Percentiles rank a stretch among this genome's conserved stretches.
These are phyloP conservation scores for Lochmaea capreae DNA, from an alignment of 2,888 invertebrate species.

Conservation along the genomic window DNA sequence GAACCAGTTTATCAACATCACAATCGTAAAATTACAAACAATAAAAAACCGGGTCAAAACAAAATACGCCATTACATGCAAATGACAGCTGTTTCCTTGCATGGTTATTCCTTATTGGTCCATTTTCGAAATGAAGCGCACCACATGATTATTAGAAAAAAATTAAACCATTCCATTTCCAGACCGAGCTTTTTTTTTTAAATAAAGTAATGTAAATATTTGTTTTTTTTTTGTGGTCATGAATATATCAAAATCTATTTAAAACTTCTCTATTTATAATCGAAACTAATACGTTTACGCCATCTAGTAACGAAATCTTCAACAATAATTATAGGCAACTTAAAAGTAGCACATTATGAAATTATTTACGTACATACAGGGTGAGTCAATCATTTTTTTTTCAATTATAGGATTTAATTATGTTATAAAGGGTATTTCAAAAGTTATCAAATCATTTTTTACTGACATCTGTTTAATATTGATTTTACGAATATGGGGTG, in stretches of 20 bases:
- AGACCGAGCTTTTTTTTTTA: not conserved
- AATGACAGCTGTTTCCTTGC: constrained; percentile 9
- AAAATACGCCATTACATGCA: constrained; percentile 17
- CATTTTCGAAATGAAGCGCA: not conserved
- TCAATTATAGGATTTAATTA: too few species aligned
- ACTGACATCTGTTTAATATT: too few species aligned
- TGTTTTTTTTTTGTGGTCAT: not conserved
- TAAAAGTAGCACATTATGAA: too few species aligned
- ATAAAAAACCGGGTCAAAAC: not conserved
- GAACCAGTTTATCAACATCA: not conserved
- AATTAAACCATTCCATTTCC: not conserved
- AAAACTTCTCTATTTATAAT: not conserved
- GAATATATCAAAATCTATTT: not conserved
- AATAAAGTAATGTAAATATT: not conserved
- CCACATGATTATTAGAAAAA: not conserved
- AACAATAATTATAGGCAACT: too few species aligned
- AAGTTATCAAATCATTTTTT: too few species aligned
- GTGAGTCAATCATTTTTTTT: too few species aligned
- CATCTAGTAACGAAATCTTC: not conserved
- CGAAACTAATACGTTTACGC: not conserved
- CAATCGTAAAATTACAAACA: not conserved
- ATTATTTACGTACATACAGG: too few species aligned
- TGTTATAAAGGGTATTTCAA: too few species aligned
- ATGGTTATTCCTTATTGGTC: not conserved
- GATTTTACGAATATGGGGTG: too few species aligned